Percentiles rank a stretch among this genome's conserved stretches.
Conservation (phyloP, 2,113 vertebrate genomes). For the Nannospalax galili region DNA sequence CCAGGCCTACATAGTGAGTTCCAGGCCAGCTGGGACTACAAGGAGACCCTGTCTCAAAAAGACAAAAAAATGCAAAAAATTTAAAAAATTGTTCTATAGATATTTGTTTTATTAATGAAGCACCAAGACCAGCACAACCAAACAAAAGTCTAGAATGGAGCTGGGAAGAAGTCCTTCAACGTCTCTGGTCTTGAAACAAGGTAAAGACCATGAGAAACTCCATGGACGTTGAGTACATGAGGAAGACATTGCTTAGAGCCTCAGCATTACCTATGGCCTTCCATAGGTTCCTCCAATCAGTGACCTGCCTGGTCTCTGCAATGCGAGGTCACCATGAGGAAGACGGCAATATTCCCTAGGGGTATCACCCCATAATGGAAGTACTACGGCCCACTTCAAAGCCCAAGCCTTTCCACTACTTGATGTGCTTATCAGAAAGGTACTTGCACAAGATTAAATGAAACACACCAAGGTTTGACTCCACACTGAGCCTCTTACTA, state of each 20-base stretch:
- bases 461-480: neutral
- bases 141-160: neutral
- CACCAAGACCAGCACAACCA: neutral
- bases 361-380: neutral
- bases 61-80: neutral
- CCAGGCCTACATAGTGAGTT: neutral
- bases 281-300: neutral
- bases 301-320: neutral
- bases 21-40: neutral
- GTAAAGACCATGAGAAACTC: neutral
- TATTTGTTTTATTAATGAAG: neutral
- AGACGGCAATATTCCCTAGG: neutral
- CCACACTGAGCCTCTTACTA: neutral
- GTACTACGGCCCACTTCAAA: neutral
- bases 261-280: neutral
- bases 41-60: neutral
- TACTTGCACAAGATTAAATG: constrained; percentile 1
- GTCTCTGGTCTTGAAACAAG: neutral
- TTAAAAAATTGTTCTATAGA: neutral
- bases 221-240: fast-evolving
- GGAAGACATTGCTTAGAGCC: neutral
- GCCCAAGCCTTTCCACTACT: neutral
- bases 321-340: neutral
- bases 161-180: neutral
- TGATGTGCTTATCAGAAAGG: neutral